Evolutionary conservation across 2,113 vertebrate genomes (phyloP).

Genomic region (Pangasianodon gigas): DNA sequence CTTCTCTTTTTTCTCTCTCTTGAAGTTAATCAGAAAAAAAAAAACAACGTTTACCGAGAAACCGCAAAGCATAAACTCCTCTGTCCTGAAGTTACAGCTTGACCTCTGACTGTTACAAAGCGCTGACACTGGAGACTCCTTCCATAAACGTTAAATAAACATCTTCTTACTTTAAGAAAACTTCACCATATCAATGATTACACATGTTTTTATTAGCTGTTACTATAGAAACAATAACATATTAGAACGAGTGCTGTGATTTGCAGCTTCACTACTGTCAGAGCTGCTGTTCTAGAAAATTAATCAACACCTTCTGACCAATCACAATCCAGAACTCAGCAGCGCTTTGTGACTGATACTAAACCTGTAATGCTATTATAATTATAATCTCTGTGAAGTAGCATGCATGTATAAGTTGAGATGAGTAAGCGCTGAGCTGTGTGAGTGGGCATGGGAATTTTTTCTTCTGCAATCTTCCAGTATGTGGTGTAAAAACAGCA

Average conservation of each 20-base stretch:
- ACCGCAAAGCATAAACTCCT: no score
- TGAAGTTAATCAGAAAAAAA: no score
- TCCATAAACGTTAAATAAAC: background rate
- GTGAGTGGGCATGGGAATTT: background rate
- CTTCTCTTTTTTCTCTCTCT: no score
- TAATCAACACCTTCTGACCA: background rate
- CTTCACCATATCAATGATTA: background rate
- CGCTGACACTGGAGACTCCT: background rate
- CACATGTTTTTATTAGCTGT: background rate
- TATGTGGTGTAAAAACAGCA: slow-evolving; percentile 5
- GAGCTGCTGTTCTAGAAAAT: background rate
- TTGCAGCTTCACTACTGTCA: background rate
- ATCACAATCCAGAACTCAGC: background rate
- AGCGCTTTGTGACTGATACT: background rate
- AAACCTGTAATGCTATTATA: background rate
- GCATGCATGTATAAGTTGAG: background rate
- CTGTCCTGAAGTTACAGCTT: background rate
- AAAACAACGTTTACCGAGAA: no score
- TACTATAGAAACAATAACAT: background rate
- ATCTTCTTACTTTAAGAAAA: background rate
- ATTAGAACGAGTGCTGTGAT: background rate
- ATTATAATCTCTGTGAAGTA: background rate
- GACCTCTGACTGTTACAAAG: background rate
- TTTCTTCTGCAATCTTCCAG: background rate
- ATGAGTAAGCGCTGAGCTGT: background rate